phyloP scores from a whole-genome alignment of 2,888 invertebrate species.

The Malachius bipustulatus region DNA sequence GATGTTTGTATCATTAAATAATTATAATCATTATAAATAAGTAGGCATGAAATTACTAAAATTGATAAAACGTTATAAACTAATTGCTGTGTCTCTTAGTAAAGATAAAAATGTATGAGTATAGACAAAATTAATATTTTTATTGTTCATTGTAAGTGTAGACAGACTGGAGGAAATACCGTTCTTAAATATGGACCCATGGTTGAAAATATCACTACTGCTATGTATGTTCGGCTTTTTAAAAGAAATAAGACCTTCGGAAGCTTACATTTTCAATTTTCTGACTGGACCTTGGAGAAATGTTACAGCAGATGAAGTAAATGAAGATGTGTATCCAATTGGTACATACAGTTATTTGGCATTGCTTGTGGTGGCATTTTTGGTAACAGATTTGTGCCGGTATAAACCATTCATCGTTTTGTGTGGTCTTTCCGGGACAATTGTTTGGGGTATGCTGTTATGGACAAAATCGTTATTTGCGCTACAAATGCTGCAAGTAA shows the following conservation, averaged over 20 bases:
- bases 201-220: slow-evolving; percentile 51
- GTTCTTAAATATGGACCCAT: background rate
- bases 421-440: slow-evolving; percentile 60
- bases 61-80: too few relatives aligned
- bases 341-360: slow-evolving; percentile 76
- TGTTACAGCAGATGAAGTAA: slow-evolving; percentile 57
- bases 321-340: slow-evolving; percentile 70
- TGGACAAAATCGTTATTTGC: slow-evolving; percentile 59
- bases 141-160: too few relatives aligned
- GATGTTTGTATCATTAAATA: too few relatives aligned
- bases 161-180: too few relatives aligned
- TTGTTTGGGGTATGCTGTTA: slow-evolving; percentile 60
- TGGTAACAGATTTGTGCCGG: slow-evolving; percentile 70
- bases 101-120: too few relatives aligned
- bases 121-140: too few relatives aligned
- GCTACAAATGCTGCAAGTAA: slow-evolving; percentile 48
- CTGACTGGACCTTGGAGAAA: slow-evolving; percentile 61
- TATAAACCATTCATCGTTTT: slow-evolving; percentile 82
- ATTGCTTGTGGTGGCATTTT: slow-evolving; percentile 61
- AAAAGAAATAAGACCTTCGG: slow-evolving; percentile 61
- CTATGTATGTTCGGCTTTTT: slow-evolving; percentile 67
- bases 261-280: slow-evolving; percentile 73
- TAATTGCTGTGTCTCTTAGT: too few relatives aligned
- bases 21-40: too few relatives aligned
- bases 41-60: too few relatives aligned